Percentiles rank a stretch among this genome's conserved stretches.
These are phyloP conservation scores for Abrostola tripartita DNA, from an alignment of 2,888 invertebrate genomes.

Conservation along the genomic window DNA sequence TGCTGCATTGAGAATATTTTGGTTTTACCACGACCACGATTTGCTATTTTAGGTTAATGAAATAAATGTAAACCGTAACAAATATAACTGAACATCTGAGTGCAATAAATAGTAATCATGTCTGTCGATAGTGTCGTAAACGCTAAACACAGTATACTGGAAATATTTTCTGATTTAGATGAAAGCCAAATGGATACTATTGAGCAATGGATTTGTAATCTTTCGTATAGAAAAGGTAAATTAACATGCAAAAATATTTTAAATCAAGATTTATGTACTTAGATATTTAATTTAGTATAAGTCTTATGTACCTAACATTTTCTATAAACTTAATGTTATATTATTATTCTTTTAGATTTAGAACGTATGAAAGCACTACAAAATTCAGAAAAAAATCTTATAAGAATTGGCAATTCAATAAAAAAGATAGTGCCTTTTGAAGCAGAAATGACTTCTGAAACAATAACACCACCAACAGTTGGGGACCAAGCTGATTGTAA, in stretches of 20 bases:
- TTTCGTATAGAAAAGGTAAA: constrained; percentile 77
- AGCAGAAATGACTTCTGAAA: constrained; percentile 79
- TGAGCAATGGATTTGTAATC: constrained; percentile 79
- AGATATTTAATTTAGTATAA: too few species aligned
- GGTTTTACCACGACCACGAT: too few species aligned
- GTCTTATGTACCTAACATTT: too few species aligned
- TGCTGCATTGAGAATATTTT: too few species aligned
- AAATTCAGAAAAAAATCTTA: constrained; percentile 68
- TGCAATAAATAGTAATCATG: constrained; percentile 50
- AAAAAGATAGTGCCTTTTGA: constrained; percentile 78
- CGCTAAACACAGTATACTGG: constrained; percentile 71
- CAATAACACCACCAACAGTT: constrained; percentile 75
- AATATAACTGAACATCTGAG: too few species aligned
- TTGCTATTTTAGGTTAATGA: too few species aligned
- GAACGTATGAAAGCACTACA: constrained; percentile 66
- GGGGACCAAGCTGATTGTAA: constrained; percentile 87
- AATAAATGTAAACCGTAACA: too few species aligned
- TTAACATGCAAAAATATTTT: too few species aligned
- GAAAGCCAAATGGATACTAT: constrained; percentile 69
- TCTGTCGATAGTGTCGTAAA: constrained; percentile 64
- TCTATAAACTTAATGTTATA: background rate
- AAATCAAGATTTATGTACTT: too few species aligned
- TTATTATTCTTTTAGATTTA: constrained; percentile 69
- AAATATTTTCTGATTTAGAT: constrained; percentile 72
- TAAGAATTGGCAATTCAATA: constrained; percentile 74